These are phyloP conservation scores for Macaria liturata DNA, from an alignment of 2,888 invertebrate species.

Conservation along the genomic window DNA sequence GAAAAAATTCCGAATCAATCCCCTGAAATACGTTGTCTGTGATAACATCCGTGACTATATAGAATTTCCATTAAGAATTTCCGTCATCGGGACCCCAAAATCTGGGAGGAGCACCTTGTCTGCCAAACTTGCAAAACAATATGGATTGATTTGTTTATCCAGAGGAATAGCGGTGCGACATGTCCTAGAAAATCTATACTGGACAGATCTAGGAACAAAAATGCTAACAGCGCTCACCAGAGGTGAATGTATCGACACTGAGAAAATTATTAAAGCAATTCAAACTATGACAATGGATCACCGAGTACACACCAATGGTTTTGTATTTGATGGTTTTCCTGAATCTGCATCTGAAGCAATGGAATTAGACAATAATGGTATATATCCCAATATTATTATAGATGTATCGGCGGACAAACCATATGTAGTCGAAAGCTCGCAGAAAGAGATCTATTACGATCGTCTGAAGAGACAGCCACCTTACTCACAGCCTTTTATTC, in stretches of 20 bases:
- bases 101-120: slow-evolving; percentile 84
- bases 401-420: slow-evolving; percentile 69
- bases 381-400: slow-evolving; percentile 84
- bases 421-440: slow-evolving; percentile 64
- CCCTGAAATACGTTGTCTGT: slow-evolving; percentile 78
- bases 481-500: slow-evolving; percentile 64
- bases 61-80: slow-evolving; percentile 78
- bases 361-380: slow-evolving; percentile 70
- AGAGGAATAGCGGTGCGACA: slow-evolving; percentile 79
- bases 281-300: slow-evolving; percentile 77
- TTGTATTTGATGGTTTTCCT: slow-evolving; percentile 86
- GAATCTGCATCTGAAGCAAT: slow-evolving; percentile 73
- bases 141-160: slow-evolving; percentile 80
- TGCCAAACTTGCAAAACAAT: slow-evolving; percentile 75
- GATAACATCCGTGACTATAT: slow-evolving; percentile 67
- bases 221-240: slow-evolving; percentile 61
- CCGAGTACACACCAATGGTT: slow-evolving; percentile 79
- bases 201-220: slow-evolving; percentile 73
- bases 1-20: slow-evolving; percentile 78
- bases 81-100: slow-evolving; percentile 85
- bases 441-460: slow-evolving; percentile 58
- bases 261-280: slow-evolving; percentile 77
- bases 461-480: slow-evolving; percentile 60
- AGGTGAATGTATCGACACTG: slow-evolving; percentile 69
- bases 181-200: slow-evolving; percentile 72